phyloP scores from a whole-genome alignment of 2,888 invertebrate species.

The Seira sanloemensis region DNA sequence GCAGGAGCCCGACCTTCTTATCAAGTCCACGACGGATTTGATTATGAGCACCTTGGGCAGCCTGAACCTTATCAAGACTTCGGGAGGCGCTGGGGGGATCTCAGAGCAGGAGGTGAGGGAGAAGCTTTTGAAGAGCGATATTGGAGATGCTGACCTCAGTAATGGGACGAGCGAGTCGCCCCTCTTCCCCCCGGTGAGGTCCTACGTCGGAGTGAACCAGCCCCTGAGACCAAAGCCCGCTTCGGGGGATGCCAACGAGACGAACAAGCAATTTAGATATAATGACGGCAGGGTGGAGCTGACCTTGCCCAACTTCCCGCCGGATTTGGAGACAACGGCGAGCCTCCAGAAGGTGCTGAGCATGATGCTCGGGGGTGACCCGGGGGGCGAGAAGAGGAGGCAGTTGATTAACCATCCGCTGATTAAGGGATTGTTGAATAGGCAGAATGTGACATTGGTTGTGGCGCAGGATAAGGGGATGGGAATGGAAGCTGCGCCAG shows the following conservation, averaged over 20 bases:
- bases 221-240: conserved; percentile 82
- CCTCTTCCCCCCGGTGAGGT: conserved; percentile 81
- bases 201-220: conserved; percentile 85
- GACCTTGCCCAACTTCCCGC: conserved; percentile 53
- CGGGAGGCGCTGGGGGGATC: neutral
- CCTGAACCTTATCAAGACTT: conserved; percentile 69
- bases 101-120: conserved; percentile 45
- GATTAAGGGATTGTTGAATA: conserved; percentile 49
- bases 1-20: conserved; percentile 53
- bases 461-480: conserved; percentile 63
- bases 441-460: conserved; percentile 70
- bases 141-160: conserved; percentile 14
- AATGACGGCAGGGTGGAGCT: conserved; percentile 26
- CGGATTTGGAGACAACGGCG: conserved; percentile 66
- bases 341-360: conserved; percentile 71
- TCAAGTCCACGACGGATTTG: conserved; percentile 67
- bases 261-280: conserved; percentile 61
- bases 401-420: conserved; percentile 30
- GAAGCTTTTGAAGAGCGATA: conserved; percentile 42
- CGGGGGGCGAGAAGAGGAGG: conserved; percentile 35
- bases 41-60: conserved; percentile 71
- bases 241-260: conserved; percentile 72
- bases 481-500: no score
- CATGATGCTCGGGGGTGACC: conserved; percentile 69
- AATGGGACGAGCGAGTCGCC: conserved; percentile 49